These are phyloP conservation scores for Molanna angustata DNA, from an alignment of 2,888 invertebrate genomes.

Conservation along the genomic window DNA sequence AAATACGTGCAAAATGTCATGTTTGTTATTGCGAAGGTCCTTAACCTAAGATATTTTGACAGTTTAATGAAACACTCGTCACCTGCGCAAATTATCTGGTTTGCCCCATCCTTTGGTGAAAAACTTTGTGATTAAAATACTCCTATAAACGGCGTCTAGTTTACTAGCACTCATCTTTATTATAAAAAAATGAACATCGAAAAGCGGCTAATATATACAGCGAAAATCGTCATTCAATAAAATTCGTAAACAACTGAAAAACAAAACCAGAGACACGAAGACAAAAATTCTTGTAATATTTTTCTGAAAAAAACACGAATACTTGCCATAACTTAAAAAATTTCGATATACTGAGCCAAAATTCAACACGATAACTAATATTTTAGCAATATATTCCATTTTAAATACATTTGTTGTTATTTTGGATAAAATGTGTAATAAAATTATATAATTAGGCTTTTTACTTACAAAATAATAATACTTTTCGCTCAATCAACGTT, in stretches of 20 bases:
- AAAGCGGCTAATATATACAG: constrained; percentile 18
- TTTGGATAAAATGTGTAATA: too few species aligned
- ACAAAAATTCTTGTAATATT: too few species aligned
- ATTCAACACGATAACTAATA: too few species aligned
- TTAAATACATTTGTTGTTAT: too few species aligned
- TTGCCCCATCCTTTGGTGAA: constrained; percentile 97
- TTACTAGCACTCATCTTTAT: constrained; percentile 58
- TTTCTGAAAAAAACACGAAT: too few species aligned
- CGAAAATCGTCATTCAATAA: constrained; percentile 12
- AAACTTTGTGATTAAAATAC: constrained; percentile 83
- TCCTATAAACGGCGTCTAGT: constrained; percentile 80
- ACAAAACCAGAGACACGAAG: constrained; percentile 6
- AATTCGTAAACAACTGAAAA: constrained; percentile 24
- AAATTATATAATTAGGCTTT: too few species aligned
- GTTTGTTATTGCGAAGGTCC: constrained; percentile 2
- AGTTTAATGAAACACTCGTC: neutral
- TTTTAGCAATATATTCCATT: too few species aligned
- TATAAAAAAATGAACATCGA: constrained; percentile 4
- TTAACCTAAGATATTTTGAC: constrained; percentile 3
- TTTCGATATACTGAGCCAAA: too few species aligned
- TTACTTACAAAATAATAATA: too few species aligned
- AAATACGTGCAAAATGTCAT: constrained; percentile 20
- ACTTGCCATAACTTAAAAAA: too few species aligned
- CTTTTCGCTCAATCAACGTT: too few species aligned
- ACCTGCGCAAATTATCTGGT: constrained; percentile 87